These are phyloP conservation scores for Zoroaster sp. DNA, from an alignment of 53 echinoderm and acorn worm species.

Conservation along the genomic window DNA sequence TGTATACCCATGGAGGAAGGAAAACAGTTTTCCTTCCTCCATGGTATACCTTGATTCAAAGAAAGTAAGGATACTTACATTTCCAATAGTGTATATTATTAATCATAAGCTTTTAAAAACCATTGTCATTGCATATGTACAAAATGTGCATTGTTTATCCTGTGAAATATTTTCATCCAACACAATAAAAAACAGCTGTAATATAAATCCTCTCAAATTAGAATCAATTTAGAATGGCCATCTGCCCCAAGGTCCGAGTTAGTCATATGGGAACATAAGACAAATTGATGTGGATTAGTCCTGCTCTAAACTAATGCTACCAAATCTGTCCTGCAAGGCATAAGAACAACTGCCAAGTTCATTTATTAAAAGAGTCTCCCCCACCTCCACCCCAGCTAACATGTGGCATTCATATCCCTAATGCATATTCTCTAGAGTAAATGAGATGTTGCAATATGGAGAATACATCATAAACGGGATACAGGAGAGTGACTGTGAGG, in stretches of 20 bases:
- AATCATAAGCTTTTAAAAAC: no score
- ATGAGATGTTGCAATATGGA: slow-evolving; percentile 31
- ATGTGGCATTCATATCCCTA: slow-evolving; percentile 26
- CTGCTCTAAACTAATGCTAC: background rate
- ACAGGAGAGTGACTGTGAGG: slow-evolving; percentile 16
- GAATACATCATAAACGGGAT: slow-evolving; percentile 11
- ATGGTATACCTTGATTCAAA: no score
- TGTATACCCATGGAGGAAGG: no score
- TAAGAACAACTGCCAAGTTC: background rate
- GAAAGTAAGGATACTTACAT: no score
- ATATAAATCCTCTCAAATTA: slow-evolving; percentile 12
- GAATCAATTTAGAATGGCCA: slow-evolving; percentile 5
- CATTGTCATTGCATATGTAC: background rate
- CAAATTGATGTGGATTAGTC: slow-evolving; percentile 7
- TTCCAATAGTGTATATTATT: no score
- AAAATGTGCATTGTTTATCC: background rate
- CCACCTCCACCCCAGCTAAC: background rate
- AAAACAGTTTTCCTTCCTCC: no score
- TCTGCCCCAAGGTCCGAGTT: background rate
- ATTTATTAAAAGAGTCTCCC: background rate
- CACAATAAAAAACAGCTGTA: background rate
- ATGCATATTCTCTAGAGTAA: background rate
- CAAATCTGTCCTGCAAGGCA: slow-evolving; percentile 12
- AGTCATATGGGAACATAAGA: background rate
- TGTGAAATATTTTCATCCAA: background rate